Evolutionary conservation across 2,888 invertebrate genomes (phyloP).

Genomic region (Trichogramma dendrolimi): DNA sequence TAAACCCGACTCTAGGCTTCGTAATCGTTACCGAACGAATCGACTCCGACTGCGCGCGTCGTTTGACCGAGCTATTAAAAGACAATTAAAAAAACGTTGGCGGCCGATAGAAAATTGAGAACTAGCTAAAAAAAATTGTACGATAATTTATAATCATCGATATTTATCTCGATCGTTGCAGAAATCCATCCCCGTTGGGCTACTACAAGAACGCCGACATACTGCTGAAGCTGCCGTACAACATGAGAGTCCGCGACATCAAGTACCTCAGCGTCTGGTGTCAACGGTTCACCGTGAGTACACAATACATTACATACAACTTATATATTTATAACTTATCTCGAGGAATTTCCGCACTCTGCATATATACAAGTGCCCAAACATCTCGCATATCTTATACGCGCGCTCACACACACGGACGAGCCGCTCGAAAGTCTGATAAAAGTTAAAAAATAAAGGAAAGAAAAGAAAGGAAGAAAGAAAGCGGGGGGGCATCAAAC

Average conservation of each 20-base stretch:
- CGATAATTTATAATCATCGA: background rate
- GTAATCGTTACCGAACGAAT: no score
- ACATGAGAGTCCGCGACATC: slow-evolving; percentile 80
- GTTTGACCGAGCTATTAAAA: no score
- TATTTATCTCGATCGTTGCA: slow-evolving; percentile 51
- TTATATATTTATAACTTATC: no score
- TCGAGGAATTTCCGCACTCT: no score
- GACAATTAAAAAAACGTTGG: background rate
- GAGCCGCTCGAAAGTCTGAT: background rate
- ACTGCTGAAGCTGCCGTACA: slow-evolving; percentile 76
- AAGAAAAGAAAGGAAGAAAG: background rate
- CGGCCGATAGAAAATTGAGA: background rate
- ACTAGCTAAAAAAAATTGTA: background rate
- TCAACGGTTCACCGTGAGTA: slow-evolving; percentile 79
- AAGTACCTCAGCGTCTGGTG: slow-evolving; percentile 92
- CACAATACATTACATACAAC: slow-evolving; percentile 7
- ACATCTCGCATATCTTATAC: background rate
- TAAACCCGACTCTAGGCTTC: no score
- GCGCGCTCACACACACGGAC: no score
- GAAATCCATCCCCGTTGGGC: slow-evolving; percentile 74
- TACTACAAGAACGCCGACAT: slow-evolving; percentile 76
- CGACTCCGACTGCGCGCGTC: no score
- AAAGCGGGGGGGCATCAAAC: slow-evolving; percentile 29
- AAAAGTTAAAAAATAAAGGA: background rate
- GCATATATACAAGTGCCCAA: background rate